Percentiles rank a stretch among this genome's conserved stretches.
phyloP scores from a whole-genome alignment of 2,888 invertebrate genomes.

The Synanthedon andrenaeformis region DNA sequence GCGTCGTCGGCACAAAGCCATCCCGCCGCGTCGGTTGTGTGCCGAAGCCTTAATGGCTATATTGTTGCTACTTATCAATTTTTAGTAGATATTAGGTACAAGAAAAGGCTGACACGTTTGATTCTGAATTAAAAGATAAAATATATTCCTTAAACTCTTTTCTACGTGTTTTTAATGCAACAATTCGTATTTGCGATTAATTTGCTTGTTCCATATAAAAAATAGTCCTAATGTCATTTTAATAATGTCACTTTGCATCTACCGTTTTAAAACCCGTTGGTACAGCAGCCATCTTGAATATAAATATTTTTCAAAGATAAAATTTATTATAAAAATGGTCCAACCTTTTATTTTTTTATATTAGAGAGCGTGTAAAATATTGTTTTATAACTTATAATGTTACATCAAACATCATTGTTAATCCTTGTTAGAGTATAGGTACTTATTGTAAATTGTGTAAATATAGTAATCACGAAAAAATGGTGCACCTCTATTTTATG shows the following conservation, averaged over 20 bases:
- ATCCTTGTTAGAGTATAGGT: slow-evolving; percentile 45
- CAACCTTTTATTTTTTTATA: slow-evolving; percentile 23
- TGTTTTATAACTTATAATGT: slow-evolving; percentile 9
- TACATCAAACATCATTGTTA: slow-evolving; percentile 41
- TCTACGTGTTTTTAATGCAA: neutral
- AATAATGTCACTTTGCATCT: neutral
- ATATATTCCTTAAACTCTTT: neutral
- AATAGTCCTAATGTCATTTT: neutral
- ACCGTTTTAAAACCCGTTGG: neutral
- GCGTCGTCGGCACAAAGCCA: too few species aligned
- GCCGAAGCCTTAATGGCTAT: slow-evolving; percentile 23
- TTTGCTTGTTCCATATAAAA: neutral
- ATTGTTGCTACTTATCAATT: slow-evolving; percentile 61
- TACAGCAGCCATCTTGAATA: neutral
- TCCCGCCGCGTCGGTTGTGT: too few species aligned
- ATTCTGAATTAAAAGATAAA: slow-evolving; percentile 42
- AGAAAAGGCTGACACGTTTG: slow-evolving; percentile 62
- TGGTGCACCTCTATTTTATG: slow-evolving; percentile 46
- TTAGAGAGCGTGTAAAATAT: slow-evolving; percentile 6
- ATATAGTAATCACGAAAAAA: slow-evolving; percentile 44
- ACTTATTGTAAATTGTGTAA: slow-evolving; percentile 56
- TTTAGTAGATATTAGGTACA: slow-evolving; percentile 62
- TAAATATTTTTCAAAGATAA: neutral
- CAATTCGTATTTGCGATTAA: neutral
- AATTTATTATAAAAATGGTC: slow-evolving; percentile 21